Conservation (phyloP, 2,113 vertebrate genomes). For the Bostrychus sinensis region DNA sequence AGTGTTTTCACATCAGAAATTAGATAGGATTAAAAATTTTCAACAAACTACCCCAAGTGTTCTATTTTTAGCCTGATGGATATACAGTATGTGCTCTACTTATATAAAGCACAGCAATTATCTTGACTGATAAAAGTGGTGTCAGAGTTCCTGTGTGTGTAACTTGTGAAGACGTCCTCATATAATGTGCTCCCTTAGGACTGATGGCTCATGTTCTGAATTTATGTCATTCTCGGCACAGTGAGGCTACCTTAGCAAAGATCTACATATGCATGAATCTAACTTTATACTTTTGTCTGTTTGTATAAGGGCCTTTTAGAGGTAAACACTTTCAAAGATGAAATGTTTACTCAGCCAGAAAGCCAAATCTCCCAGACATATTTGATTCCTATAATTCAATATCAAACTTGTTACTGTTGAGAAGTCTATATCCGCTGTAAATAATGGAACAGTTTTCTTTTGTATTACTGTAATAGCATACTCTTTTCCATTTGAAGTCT, state of each 20-base stretch:
- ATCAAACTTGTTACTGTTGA: neutral
- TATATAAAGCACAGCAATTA: neutral
- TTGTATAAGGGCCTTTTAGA: neutral
- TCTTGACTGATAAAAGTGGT: slow-evolving; percentile 5
- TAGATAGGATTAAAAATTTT: too few relatives aligned
- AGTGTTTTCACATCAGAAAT: too few relatives aligned
- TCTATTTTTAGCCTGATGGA: too few relatives aligned
- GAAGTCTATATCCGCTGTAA: slow-evolving; percentile 1
- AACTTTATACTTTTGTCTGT: neutral
- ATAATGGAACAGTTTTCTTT: neutral
- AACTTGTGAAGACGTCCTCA: neutral
- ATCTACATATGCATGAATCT: slow-evolving; percentile 30
- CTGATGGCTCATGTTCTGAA: neutral
- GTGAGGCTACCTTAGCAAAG: neutral
- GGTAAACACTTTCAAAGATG: neutral
- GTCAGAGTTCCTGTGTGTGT: neutral
- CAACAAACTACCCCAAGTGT: too few relatives aligned
- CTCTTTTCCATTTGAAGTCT: neutral
- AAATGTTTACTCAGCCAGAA: slow-evolving; percentile 17
- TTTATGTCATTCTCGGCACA: slow-evolving; percentile 4
- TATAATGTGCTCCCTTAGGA: neutral
- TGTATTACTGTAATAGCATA: neutral
- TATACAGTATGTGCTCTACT: neutral
- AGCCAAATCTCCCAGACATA: slow-evolving; percentile 11
- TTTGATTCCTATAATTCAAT: slow-evolving; percentile 1